phyloP scores from a whole-genome alignment of 37 sponge, comb jelly and placozoan genomes.

The Ianthella basta region DNA sequence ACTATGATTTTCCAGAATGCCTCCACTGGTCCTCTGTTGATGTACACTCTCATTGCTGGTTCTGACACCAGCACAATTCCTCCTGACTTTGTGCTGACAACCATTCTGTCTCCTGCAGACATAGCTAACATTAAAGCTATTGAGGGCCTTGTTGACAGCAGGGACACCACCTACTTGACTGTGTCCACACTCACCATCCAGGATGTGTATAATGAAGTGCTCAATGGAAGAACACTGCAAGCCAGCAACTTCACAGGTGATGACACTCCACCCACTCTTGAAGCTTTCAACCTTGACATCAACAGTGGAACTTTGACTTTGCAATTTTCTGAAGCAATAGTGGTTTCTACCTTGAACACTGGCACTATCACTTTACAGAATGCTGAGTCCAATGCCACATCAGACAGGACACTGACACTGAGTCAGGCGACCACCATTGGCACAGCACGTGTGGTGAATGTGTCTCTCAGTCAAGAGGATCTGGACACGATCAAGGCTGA shows the following conservation, averaged over 20 bases:
- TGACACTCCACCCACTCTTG: slow-evolving; percentile 57
- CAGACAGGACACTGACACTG: slow-evolving; percentile 43
- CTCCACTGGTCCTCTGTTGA: slow-evolving; percentile 21
- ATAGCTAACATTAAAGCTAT: slow-evolving; percentile 57
- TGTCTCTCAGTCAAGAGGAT: slow-evolving; percentile 60
- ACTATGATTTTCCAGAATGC: slow-evolving; percentile 67
- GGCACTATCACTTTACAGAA: slow-evolving; percentile 60
- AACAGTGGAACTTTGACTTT: slow-evolving; percentile 63
- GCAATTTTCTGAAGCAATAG: slow-evolving; percentile 76
- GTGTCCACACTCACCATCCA: slow-evolving; percentile 59
- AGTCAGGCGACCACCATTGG: slow-evolving; percentile 43
- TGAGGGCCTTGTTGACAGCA: slow-evolving; percentile 61
- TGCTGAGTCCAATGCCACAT: slow-evolving; percentile 7
- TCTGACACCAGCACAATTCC: slow-evolving; percentile 30
- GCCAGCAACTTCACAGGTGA: slow-evolving; percentile 77
- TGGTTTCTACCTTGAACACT: slow-evolving; percentile 48
- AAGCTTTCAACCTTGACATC: slow-evolving; percentile 74
- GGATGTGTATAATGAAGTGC: slow-evolving; percentile 68
- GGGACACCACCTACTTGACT: slow-evolving; percentile 75
- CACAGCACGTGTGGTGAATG: slow-evolving; percentile 36
- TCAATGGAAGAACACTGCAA: slow-evolving; percentile 46
- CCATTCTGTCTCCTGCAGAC: slow-evolving; percentile 56
- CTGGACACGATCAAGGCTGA: slow-evolving; percentile 56
- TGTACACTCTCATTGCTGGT: slow-evolving; percentile 55
- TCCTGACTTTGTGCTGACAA: slow-evolving; percentile 23